Evolutionary conservation across 1,140 invertebrate species (phyloP), one percentile per base, ranked within the genome.

Genomic region (Zaprionus inermis): DNA sequence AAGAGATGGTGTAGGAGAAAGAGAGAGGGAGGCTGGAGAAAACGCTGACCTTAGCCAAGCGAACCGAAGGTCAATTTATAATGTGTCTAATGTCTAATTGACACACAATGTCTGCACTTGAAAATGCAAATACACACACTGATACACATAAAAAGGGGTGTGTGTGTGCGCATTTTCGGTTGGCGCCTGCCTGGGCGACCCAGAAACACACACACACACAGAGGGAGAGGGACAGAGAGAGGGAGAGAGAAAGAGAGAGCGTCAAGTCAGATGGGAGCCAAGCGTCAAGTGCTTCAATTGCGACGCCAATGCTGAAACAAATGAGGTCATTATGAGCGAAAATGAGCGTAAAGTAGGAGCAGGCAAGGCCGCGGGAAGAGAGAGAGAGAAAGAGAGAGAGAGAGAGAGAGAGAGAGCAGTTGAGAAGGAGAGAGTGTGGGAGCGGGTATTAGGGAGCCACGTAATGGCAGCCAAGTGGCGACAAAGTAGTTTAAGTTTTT

Each of bases 401-500:
- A 56, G 49, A 18, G 28, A 32, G 14, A 51, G 10, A 11, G 38
- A 20, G 20, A 18, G 38, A 28, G 20, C 22, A 34, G 11, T 38
- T n/a, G n/a, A 24, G 57, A 30, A 28, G 38, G 24, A 28, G n/a
- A 44, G 38, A 16, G 38, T 16, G 38, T n/a, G n/a, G 2, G n/a
- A 16, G n/a, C 0, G 38, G n/a, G n/a, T 44, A 44, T 44, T 44
- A 44, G 44, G 44, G 44, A 49, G 18, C 44, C 63, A 77, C 66
- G 63, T 70, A 77, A 80, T 78, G 74, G 78, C 76, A 69, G 67
- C 68, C 72, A 86, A 86, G 82, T 86, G 83, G 72, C 80, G 84
- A 84, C 84, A 88, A 89, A 88, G 83, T 86, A 79, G 76, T 86
- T 88, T 69, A 88, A 83, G 80, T 83, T 88, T 89, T 88, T 83